Evolutionary conservation across 2,797 vertebrate species (phyloP).

Genomic region (Bucorvus abyssinicus): DNA sequence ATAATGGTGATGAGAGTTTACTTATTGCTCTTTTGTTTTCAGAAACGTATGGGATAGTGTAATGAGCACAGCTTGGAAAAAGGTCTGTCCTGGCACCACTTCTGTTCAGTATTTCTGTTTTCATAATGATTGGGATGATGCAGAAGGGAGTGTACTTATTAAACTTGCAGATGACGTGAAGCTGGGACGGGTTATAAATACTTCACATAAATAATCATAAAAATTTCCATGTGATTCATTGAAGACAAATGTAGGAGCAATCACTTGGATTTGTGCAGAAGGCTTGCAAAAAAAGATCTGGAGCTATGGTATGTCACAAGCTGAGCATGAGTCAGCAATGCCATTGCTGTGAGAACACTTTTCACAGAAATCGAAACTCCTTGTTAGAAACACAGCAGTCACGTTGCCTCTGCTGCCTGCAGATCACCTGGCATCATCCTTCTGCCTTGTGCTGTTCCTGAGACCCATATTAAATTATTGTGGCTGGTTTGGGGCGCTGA

Average conservation of each 20-base stretch:
- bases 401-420: not conserved
- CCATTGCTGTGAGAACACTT: not conserved
- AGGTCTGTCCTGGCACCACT: not conserved
- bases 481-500: not conserved
- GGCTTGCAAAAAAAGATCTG: not conserved
- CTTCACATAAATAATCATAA: not conserved
- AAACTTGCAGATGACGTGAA: not conserved
- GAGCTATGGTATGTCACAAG: not conserved
- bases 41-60: not conserved
- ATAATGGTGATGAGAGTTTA: not conserved
- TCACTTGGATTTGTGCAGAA: conserved; percentile 10
- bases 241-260: not conserved
- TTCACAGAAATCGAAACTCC: not conserved
- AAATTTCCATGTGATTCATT: not conserved
- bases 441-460: not conserved
- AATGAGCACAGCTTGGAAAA: not conserved
- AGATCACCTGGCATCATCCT: not conserved
- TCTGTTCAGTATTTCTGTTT: not conserved
- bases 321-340: conserved; percentile 41
- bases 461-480: not conserved
- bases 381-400: not conserved
- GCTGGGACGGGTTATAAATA: not conserved
- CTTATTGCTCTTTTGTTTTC: fast-evolving
- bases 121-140: not conserved
- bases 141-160: not conserved